These are phyloP conservation scores for Rhizoglyphus robini DNA, from an alignment of 1,140 invertebrate species.

Conservation along the genomic window DNA sequence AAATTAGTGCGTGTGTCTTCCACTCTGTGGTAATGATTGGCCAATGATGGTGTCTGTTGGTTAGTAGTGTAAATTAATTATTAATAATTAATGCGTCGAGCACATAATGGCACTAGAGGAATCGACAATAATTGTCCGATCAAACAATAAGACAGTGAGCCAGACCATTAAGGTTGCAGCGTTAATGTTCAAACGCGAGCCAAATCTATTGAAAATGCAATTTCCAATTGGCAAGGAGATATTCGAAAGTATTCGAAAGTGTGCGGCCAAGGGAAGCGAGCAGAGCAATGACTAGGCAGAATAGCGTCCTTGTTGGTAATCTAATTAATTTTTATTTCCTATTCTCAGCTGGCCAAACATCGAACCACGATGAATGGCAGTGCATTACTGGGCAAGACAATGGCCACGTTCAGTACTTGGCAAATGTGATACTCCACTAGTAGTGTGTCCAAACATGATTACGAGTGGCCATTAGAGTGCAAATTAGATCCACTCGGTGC, in stretches of 20 bases:
- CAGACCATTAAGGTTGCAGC: too few relatives aligned
- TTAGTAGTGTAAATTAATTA: not conserved
- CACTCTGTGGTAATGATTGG: not conserved
- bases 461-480: conserved; percentile 15
- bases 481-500: conserved; percentile 14
- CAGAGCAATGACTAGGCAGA: not conserved
- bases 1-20: not conserved
- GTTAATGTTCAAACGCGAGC: not conserved
- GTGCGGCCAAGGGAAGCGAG: not conserved
- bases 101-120: not conserved
- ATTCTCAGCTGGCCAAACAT: conserved; percentile 9
- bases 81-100: not conserved
- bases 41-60: not conserved
- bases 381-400: too few relatives aligned
- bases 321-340: conserved; percentile 13
- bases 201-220: not conserved
- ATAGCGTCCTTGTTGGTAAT: not conserved
- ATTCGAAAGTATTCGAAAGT: not conserved
- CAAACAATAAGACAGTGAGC: too few relatives aligned
- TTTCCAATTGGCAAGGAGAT: not conserved
- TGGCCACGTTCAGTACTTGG: not conserved
- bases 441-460: conserved; percentile 6
- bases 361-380: not conserved
- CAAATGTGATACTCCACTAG: not conserved
- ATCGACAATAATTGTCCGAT: too few relatives aligned